Base-by-base conservation (phyloP, 2,113 vertebrate species). In the Rhynchopsitta pachyrhyncha region DNA sequence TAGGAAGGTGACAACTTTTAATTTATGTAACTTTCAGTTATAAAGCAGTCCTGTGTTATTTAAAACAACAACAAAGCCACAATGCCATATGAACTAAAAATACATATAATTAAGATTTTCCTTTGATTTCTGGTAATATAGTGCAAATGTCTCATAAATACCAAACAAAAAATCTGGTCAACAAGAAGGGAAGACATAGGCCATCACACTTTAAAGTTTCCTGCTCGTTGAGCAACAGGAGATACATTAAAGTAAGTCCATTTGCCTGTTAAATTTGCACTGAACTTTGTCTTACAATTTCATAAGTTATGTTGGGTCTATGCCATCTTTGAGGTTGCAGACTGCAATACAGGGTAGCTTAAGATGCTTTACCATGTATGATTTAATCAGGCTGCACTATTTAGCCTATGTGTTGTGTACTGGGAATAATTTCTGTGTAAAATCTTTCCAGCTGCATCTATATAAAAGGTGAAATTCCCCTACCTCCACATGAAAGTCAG, bases 381-480 rank as follows among this genome's bases (percentile, higher is more conserved):
- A 46, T 96, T 97, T 97, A 95, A 96, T 97, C 90, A 94, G 90
- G 24, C 80, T 93, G 64, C 42, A 44, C 82, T 88, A 44, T 74
- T 95, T 83, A 67, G 82, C 86, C 66, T 90, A 94, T 84, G 95
- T 94, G 93, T 96, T 95, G 92, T 53, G 70, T 92, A 76, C 74
- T 93, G 95, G 95, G 95, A 95, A 91, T 96, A 95, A 96, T 94
- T 94, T 96, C 95, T 46, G 88, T 96, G 86, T 94, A 82, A 94
- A 88, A 37, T 73, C 80, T 92, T 96, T 95, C 88, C 95, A 95
- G 90, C 85, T 97, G 94, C 80, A 91, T 96, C 88, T 83, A 25
- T 84, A 86, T 88, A 92, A 92, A 86, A 96, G 86, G 95, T 97
- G 95, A 96, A 96, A 97, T 96, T 97, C 95, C 95, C 95, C 59